These are phyloP conservation scores for Tetragonula carbonaria DNA, from an alignment of 2,888 invertebrate species.

Conservation along the genomic window DNA sequence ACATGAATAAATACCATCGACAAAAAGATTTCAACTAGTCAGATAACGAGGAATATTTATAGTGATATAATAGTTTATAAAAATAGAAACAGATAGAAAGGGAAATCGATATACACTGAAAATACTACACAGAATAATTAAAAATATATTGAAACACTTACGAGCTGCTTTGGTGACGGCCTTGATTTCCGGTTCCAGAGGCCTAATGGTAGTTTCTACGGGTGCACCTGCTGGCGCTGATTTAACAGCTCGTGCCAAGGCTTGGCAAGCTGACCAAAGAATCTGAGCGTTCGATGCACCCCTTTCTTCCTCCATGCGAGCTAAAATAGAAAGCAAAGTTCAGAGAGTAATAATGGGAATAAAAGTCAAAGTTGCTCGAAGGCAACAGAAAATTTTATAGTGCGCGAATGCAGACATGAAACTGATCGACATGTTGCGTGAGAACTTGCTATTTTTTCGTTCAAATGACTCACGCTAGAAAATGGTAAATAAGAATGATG, in stretches of 20 bases:
- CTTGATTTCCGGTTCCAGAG: conserved; percentile 88
- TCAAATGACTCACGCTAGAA: too few relatives aligned
- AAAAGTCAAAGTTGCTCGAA: neutral
- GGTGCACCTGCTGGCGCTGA: conserved; percentile 86
- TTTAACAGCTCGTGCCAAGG: conserved; percentile 91
- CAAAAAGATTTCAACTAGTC: too few relatives aligned
- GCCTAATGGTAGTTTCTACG: conserved; percentile 86
- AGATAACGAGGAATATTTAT: too few relatives aligned
- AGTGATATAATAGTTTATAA: neutral
- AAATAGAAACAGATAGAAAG: neutral
- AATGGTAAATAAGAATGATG: too few relatives aligned
- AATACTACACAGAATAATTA: neutral
- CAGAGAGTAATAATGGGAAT: neutral
- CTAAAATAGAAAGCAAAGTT: conserved; percentile 82
- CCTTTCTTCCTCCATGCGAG: conserved; percentile 89
- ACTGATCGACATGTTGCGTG: too few relatives aligned
- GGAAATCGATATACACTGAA: neutral
- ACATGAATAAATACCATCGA: too few relatives aligned
- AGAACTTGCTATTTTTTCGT: too few relatives aligned
- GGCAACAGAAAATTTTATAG: too few relatives aligned
- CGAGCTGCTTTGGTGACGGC: conserved; percentile 91
- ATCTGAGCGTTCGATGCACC: conserved; percentile 93
- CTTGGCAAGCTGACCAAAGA: conserved; percentile 97
- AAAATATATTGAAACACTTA: conserved; percentile 80
- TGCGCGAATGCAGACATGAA: too few relatives aligned